These are phyloP conservation scores for Hirudo medicinalis DNA, from an alignment of 1,140 invertebrate species.

Conservation along the genomic window DNA sequence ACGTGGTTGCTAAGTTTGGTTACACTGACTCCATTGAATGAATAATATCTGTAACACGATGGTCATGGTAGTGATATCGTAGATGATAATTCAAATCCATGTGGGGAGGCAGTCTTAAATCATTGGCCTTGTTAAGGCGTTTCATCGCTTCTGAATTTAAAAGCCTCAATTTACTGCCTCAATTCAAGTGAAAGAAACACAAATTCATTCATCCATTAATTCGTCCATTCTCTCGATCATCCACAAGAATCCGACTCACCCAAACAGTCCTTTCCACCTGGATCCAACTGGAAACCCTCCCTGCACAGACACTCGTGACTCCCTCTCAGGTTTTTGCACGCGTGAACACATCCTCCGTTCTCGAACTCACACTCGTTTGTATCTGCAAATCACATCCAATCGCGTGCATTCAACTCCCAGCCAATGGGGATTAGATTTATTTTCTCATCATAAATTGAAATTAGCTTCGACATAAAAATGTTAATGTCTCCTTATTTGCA, in stretches of 20 bases:
- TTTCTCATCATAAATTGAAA: too few species aligned
- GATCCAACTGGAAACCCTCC: slow-evolving; percentile 30
- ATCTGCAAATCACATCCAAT: slow-evolving; percentile 33
- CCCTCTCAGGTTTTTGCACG: slow-evolving; percentile 28
- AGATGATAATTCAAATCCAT: not conserved
- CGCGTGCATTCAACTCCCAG: too few species aligned
- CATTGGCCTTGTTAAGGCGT: not conserved
- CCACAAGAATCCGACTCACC: slow-evolving; percentile 28
- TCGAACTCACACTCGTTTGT: slow-evolving; percentile 54
- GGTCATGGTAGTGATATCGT: not conserved
- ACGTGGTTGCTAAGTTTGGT: too few species aligned
- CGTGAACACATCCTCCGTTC: slow-evolving; percentile 46
- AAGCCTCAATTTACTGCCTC: too few species aligned
- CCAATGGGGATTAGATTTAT: too few species aligned
- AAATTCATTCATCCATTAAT: not conserved
- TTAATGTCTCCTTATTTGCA: too few species aligned
- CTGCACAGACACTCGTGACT: slow-evolving; percentile 30
- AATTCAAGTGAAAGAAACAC: too few species aligned
- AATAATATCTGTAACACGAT: too few species aligned
- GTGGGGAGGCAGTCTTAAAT: not conserved
- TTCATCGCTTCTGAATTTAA: not conserved
- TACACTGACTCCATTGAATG: too few species aligned
- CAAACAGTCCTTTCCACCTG: slow-evolving; percentile 31
- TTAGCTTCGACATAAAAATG: too few species aligned
- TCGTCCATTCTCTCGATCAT: slow-evolving; percentile 1